Conservation (phyloP, 2,888 invertebrate species). For the Opisthograptis luteolata region DNA sequence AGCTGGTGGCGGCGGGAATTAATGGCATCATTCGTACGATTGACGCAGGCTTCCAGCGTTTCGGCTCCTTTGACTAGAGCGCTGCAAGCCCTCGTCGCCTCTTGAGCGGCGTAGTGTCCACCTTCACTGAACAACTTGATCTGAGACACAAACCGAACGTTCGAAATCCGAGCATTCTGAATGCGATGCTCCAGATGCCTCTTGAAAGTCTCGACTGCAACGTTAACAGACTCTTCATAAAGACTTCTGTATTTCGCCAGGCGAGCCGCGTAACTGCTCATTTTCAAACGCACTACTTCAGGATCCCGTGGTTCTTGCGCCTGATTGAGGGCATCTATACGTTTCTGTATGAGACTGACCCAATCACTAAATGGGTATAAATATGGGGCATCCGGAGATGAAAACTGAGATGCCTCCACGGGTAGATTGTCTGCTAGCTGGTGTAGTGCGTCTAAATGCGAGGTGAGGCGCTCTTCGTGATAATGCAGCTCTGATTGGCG, state of each 20-base stretch:
- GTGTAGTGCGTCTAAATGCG: constrained; percentile 62
- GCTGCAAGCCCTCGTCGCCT: constrained; percentile 53
- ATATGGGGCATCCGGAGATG: constrained; percentile 50
- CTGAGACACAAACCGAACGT: constrained; percentile 59
- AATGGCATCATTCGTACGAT: constrained; percentile 49
- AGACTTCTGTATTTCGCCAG: constrained; percentile 54
- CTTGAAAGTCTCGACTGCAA: constrained; percentile 49
- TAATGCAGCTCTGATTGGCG: constrained; percentile 59
- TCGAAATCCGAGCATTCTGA: constrained; percentile 67
- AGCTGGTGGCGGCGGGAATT: constrained; percentile 53
- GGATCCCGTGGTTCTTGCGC: constrained; percentile 44
- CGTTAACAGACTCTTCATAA: constrained; percentile 61
- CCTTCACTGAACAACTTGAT: constrained; percentile 62
- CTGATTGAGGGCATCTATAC: constrained; percentile 46
- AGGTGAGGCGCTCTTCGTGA: constrained; percentile 60
- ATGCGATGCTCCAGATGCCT: constrained; percentile 51
- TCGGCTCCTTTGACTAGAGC: constrained; percentile 57
- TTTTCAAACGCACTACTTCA: constrained; percentile 60
- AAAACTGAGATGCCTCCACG: constrained; percentile 50
- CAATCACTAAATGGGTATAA: constrained; percentile 62
- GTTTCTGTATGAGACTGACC: constrained; percentile 50
- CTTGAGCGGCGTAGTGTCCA: constrained; percentile 58
- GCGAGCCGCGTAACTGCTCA: constrained; percentile 63
- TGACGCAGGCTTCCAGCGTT: constrained; percentile 55
- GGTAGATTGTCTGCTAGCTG: constrained; percentile 54